Conservation (phyloP, 2,888 invertebrate genomes). For the Amphipoea oculea region DNA sequence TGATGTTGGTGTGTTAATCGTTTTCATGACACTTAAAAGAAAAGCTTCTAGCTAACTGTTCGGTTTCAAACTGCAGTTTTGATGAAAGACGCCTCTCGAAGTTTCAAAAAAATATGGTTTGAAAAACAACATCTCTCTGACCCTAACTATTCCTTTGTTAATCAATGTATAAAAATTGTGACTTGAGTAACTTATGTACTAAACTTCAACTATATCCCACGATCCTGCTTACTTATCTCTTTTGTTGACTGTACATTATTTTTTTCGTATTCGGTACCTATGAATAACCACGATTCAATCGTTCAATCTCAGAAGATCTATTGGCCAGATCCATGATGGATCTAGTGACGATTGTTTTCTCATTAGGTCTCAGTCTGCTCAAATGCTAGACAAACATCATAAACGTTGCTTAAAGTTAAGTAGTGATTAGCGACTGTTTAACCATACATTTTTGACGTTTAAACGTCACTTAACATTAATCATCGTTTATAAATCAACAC, state of each 20-base stretch:
- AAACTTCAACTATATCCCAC: too few species aligned
- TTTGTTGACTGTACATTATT: too few species aligned
- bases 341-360: too few species aligned
- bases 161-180: not conserved
- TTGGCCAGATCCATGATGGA: too few species aligned
- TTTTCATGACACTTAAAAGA: conserved; percentile 2
- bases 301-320: not conserved
- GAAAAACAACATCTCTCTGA: not conserved
- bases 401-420: too few species aligned
- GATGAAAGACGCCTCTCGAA: not conserved
- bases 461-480: not conserved
- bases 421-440: too few species aligned
- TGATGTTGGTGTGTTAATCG: not conserved
- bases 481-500: not conserved
- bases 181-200: not conserved
- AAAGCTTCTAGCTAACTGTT: not conserved
- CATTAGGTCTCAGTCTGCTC: not conserved
- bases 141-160: not conserved
- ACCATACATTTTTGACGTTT: not conserved
- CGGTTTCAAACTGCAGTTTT: not conserved
- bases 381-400: not conserved
- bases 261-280: not conserved
- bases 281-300: not conserved
- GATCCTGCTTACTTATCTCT: too few species aligned
- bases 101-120: not conserved